These are phyloP conservation scores for Acanthiza pusilla DNA, from an alignment of 2,797 vertebrate species.

Conservation along the genomic window DNA sequence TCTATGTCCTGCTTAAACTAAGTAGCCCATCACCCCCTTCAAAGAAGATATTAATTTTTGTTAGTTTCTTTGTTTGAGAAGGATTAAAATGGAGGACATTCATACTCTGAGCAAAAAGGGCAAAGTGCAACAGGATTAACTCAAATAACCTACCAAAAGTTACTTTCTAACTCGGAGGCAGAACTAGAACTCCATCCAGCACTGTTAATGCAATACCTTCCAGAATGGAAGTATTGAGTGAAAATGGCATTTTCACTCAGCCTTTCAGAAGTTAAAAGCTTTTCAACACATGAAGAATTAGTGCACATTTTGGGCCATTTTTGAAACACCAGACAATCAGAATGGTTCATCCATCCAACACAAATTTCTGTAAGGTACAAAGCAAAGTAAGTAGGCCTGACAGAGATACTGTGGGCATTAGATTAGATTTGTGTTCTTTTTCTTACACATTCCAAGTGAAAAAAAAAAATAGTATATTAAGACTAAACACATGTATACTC, in stretches of 20 bases:
- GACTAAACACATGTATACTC: background rate
- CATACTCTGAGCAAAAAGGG: background rate
- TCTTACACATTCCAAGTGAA: accelerated
- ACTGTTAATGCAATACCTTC: background rate
- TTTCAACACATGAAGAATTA: background rate
- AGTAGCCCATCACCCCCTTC: background rate
- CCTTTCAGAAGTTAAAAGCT: background rate
- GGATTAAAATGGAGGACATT: background rate
- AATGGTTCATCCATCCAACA: background rate
- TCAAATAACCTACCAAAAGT: background rate
- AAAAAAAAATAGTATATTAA: background rate
- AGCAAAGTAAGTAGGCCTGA: background rate
- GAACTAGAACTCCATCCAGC: background rate
- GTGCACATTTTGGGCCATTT: background rate
- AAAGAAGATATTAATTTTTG: background rate
- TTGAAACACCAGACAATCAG: background rate
- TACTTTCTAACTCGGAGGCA: background rate
- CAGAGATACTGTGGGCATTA: background rate
- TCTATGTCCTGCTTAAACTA: background rate
- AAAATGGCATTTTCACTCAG: background rate
- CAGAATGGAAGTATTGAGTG: background rate
- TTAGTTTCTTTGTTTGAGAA: background rate
- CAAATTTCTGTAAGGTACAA: background rate
- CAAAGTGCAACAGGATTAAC: background rate
- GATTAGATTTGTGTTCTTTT: background rate